A percentile compares a stretch with the other conserved stretches of the same genome.
These are phyloP conservation scores for Dallia pectoralis DNA, from an alignment of 2,797 vertebrate species.

Conservation along the genomic window DNA sequence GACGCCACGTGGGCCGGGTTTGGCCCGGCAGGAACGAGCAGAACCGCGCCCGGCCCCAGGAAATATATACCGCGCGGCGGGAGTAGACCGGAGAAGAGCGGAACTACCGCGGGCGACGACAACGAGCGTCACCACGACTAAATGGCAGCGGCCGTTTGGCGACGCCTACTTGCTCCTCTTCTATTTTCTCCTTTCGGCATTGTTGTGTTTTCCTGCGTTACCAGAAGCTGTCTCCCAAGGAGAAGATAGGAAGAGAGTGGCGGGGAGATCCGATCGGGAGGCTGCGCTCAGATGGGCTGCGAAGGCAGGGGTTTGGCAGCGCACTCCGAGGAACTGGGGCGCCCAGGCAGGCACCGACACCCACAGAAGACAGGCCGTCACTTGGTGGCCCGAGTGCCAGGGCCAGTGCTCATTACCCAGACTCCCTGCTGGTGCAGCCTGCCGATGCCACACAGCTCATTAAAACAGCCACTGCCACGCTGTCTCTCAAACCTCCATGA, in stretches of 20 bases:
- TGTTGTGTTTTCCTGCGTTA: background rate
- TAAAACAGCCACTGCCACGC: slow-evolving; percentile 9
- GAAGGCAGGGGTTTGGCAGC: background rate
- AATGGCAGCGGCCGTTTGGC: background rate
- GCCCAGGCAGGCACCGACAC: background rate
- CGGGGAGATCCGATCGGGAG: background rate
- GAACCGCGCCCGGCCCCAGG: background rate
- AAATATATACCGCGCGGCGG: background rate
- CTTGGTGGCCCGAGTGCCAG: slow-evolving; percentile 1
- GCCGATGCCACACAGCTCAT: slow-evolving; percentile 10
- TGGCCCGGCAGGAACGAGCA: background rate
- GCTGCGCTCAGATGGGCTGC: background rate
- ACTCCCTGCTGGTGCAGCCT: slow-evolving; percentile 5
- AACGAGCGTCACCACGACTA: background rate
- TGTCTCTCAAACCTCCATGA: slow-evolving; percentile 1
- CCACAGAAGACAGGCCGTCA: slow-evolving; percentile 7
- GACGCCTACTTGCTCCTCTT: background rate
- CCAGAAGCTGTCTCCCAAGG: background rate
- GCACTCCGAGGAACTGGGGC: background rate
- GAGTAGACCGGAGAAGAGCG: background rate
- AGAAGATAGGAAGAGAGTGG: background rate
- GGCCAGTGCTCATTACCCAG: slow-evolving; percentile 7
- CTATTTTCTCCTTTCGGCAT: background rate
- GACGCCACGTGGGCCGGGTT: slow-evolving; percentile 5
- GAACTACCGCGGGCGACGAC: background rate